Base-by-base conservation (phyloP, 2,888 invertebrate genomes). In the Linyphia triangularis region DNA sequence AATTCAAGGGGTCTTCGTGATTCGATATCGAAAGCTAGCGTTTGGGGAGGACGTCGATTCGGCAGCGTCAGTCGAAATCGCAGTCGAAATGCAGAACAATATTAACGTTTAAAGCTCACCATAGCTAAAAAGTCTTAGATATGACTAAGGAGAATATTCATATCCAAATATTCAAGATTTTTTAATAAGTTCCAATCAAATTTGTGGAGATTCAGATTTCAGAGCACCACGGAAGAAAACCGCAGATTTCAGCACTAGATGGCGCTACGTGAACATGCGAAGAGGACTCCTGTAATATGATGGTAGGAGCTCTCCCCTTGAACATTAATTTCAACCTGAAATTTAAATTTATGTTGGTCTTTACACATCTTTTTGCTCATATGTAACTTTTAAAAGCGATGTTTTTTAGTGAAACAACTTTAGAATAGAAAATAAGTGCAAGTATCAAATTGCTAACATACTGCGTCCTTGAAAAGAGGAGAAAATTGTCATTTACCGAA, bases 181-280 rank as follows among this genome's bases (percentile, higher is more conserved):
- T n/a, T 70, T 40, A 9, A 22, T 43, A 43, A 70, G n/a, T 43
- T 51, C 43, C n/a, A 10, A n/a, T 43, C n/a, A 19, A 70, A 51
- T 26, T 43, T 33, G n/a, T 3, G 16, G 40, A 37, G 28, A 82
- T 82, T 40, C 19, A 28, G 28, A 5, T 70, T 82, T 40, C 19
- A 28, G 28, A 5, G 33, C 28, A 26, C 61, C 30, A 61, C 59
- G 43, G 70, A 70, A 40, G 59, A 61, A 40, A 40, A 72, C 51
- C 82, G 6, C 59, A 37, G 19, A 19, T 70, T 24, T n/a, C 10
- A 6, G 30, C 82, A 61, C 59, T 61, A 82, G 82, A 82, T 82
- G 82, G 82, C 82, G 72, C 82, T 82, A 82, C 82, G 61, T 82
- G 82, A 72, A 82, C 70, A 69, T n/a, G 16, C 51, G 51, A 51